phyloP scores from a whole-genome alignment of 2,888 invertebrate genomes.

The Acleris laterana region DNA sequence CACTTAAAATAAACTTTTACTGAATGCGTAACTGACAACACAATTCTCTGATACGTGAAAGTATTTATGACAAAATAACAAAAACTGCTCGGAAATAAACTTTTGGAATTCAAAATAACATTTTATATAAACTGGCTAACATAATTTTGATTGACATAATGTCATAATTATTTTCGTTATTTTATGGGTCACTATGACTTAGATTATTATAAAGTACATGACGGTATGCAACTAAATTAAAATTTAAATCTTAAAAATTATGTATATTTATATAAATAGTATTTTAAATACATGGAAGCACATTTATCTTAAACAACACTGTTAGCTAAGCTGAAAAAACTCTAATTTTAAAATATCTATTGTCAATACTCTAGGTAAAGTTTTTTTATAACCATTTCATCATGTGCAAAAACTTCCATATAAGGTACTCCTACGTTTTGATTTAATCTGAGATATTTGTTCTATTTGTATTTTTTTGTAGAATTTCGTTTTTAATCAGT shows the following conservation, averaged over 20 bases:
- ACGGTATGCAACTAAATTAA: slow-evolving; percentile 42
- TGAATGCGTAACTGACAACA: slow-evolving; percentile 13
- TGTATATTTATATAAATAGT: slow-evolving; percentile 31
- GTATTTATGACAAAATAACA: background rate
- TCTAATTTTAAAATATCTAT: slow-evolving; percentile 23
- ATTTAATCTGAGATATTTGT: slow-evolving; percentile 4
- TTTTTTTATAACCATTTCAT: slow-evolving; percentile 6
- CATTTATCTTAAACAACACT: slow-evolving; percentile 45
- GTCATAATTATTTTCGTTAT: slow-evolving; percentile 26
- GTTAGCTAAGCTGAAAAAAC: slow-evolving; percentile 38
- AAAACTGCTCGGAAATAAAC: background rate
- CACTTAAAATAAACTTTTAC: slow-evolving; percentile 12
- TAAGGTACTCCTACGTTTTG: background rate
- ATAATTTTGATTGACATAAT: slow-evolving; percentile 33
- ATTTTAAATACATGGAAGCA: slow-evolving; percentile 51
- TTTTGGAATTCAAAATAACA: slow-evolving; percentile 7
- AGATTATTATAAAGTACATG: slow-evolving; percentile 40
- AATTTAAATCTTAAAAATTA: slow-evolving; percentile 20
- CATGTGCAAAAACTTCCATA: slow-evolving; percentile 5
- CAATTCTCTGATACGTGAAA: slow-evolving; percentile 30
- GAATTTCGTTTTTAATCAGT: background rate
- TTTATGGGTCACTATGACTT: slow-evolving; percentile 22
- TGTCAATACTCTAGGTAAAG: slow-evolving; percentile 21
- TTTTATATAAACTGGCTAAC: background rate
- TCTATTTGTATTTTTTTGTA: background rate